Conservation (phyloP, 2,113 vertebrate species). For the Antigone vipio region DNA sequence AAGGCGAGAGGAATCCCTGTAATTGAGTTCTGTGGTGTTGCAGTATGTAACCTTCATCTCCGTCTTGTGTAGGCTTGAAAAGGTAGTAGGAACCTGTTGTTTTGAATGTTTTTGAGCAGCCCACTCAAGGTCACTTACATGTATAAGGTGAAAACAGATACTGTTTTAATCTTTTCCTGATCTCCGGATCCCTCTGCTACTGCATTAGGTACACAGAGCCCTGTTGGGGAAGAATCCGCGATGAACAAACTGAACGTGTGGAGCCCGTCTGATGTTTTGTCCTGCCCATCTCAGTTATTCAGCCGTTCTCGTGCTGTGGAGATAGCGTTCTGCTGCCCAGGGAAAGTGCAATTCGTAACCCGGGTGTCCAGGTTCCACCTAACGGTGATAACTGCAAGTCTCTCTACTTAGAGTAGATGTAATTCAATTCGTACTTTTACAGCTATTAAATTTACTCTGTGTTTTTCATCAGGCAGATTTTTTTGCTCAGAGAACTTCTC, state of each 20-base stretch:
- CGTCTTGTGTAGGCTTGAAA: neutral
- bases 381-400: neutral
- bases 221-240: neutral
- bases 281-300: neutral
- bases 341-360: fast-evolving
- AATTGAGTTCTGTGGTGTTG: neutral
- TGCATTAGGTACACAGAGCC: neutral
- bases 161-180: neutral
- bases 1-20: neutral
- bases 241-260: fast-evolving
- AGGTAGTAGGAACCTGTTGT: neutral
- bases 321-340: neutral
- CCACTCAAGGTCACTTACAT: fast-evolving
- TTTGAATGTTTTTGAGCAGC: neutral
- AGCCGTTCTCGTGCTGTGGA: fast-evolving
- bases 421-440: neutral
- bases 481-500: neutral
- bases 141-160: neutral
- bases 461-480: neutral
- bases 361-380: neutral
- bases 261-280: neutral
- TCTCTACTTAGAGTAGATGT: neutral
- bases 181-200: neutral
- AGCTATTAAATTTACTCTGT: neutral
- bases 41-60: neutral